Conservation (phyloP, 2,113 vertebrate genomes). For the Litocranius walleri region DNA sequence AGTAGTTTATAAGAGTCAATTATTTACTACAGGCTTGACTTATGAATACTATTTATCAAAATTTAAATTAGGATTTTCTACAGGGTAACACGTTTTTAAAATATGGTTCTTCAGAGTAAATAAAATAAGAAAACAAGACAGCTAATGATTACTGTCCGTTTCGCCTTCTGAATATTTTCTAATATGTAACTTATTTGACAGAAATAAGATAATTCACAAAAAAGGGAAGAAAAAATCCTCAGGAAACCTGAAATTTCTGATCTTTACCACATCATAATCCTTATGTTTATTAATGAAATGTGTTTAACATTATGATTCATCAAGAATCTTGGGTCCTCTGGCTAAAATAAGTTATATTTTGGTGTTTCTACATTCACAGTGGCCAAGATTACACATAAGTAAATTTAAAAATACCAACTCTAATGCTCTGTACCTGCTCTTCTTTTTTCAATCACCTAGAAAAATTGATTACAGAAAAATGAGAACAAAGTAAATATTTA, state of each 20-base stretch:
- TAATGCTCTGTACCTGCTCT: neutral
- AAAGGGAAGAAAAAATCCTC: neutral
- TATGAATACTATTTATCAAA: conserved; percentile 4
- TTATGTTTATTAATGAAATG: neutral
- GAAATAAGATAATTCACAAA: neutral
- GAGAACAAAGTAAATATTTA: neutral
- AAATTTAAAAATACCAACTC: conserved; percentile 23
- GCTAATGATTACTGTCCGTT: neutral
- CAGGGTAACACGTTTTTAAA: neutral
- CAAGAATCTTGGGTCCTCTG: neutral
- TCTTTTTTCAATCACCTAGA: neutral
- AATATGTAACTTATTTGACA: neutral
- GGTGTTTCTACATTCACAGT: neutral
- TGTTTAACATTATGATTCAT: neutral
- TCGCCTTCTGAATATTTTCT: conserved; percentile 24
- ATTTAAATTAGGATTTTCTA: neutral
- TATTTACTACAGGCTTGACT: neutral
- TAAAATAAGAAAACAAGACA: neutral
- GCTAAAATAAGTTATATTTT: conserved; percentile 30
- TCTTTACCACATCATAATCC: neutral
- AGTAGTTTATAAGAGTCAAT: neutral
- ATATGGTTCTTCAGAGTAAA: neutral
- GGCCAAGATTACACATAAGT: neutral
- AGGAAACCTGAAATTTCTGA: neutral
- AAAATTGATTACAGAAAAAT: neutral